Evolutionary conservation across 2,888 invertebrate species (phyloP).

Genomic region (Euphydryas editha): DNA sequence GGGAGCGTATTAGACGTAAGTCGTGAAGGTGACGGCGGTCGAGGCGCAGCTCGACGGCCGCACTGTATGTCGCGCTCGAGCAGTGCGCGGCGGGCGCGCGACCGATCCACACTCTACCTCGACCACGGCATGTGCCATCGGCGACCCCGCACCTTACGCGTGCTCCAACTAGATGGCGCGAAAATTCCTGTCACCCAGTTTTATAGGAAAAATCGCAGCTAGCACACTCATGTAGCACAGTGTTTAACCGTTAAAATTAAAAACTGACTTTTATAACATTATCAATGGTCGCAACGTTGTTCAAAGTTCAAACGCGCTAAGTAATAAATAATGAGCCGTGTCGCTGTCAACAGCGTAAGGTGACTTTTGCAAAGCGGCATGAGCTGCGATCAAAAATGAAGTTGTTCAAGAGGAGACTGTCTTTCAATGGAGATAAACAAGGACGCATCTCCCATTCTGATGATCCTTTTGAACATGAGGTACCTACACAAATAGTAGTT

Average conservation of each 20-base stretch:
- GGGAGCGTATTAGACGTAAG: slow-evolving; percentile 45
- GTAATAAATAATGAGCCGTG: slow-evolving; percentile 54
- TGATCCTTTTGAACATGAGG: slow-evolving; percentile 80
- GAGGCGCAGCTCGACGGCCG: slow-evolving; percentile 41
- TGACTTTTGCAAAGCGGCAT: slow-evolving; percentile 47
- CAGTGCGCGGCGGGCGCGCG: slow-evolving; percentile 78
- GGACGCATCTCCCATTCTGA: slow-evolving; percentile 72
- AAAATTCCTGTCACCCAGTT: slow-evolving; percentile 41
- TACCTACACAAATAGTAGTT: slow-evolving; percentile 48
- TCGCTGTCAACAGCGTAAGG: slow-evolving; percentile 53
- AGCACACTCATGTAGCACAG: slow-evolving; percentile 46
- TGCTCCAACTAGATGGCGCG: slow-evolving; percentile 55
- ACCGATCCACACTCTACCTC: slow-evolving; percentile 63
- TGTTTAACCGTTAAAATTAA: not conserved
- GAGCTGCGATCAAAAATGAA: slow-evolving; percentile 68
- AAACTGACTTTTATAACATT: slow-evolving; percentile 1
- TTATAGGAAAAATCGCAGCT: slow-evolving; percentile 51
- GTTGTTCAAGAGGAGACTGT: slow-evolving; percentile 80
- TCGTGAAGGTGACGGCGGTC: slow-evolving; percentile 51
- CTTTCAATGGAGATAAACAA: slow-evolving; percentile 79
- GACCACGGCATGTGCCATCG: slow-evolving; percentile 29
- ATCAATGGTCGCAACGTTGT: slow-evolving; percentile 12
- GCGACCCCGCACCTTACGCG: slow-evolving; percentile 44
- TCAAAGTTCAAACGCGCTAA: slow-evolving; percentile 33
- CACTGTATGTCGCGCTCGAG: slow-evolving; percentile 44